phyloP scores from a whole-genome alignment of 2,797 vertebrate genomes.

The Periparus ater region DNA sequence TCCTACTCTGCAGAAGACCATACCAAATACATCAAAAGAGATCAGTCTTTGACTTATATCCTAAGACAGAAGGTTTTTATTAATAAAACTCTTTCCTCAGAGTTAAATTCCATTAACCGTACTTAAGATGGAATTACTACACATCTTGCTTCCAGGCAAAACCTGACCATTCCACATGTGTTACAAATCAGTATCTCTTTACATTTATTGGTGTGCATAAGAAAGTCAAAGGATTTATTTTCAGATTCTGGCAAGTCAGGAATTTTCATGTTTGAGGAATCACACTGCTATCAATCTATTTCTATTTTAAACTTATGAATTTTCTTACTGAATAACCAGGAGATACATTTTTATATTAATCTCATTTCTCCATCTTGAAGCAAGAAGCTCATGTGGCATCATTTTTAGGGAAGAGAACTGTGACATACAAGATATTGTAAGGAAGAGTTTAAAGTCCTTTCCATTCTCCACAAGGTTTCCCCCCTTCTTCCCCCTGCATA shows the following conservation, averaged over 20 bases:
- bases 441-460: neutral
- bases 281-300: neutral
- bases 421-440: neutral
- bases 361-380: neutral
- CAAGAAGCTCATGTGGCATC: neutral
- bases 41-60: neutral
- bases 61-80: conserved; percentile 48
- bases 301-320: neutral
- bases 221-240: conserved; percentile 19
- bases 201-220: conserved; percentile 1
- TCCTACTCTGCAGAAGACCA: neutral
- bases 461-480: neutral
- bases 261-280: conserved; percentile 19
- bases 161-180: conserved; percentile 26
- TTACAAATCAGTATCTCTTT: conserved; percentile 48
- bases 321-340: neutral
- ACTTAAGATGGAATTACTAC: conserved; percentile 48
- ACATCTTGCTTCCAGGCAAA: conserved; percentile 60
- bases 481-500: neutral
- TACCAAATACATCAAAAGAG: conserved; percentile 52
- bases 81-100: conserved; percentile 57
- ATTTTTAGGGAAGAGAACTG: neutral
- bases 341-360: neutral
- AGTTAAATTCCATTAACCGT: conserved; percentile 50
- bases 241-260: neutral